These are phyloP conservation scores for Heptranchias perlo DNA, from an alignment of 2,113 vertebrate species.

Conservation along the genomic window DNA sequence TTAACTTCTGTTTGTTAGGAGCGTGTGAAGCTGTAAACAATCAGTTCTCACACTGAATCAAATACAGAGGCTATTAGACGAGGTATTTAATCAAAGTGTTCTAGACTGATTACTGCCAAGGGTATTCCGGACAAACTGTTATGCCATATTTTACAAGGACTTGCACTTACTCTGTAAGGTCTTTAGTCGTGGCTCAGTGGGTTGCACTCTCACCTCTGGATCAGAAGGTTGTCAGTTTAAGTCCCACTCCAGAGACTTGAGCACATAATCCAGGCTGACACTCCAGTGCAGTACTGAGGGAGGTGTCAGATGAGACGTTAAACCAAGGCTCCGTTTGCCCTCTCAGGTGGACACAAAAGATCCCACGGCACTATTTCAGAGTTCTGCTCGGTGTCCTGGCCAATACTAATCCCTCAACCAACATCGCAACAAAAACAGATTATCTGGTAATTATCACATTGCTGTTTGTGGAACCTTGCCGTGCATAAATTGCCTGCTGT, in stretches of 20 bases:
- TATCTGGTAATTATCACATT: too few relatives aligned
- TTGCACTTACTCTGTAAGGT: background rate
- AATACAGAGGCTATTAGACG: background rate
- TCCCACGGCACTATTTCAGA: too few relatives aligned
- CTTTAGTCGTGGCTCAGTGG: background rate
- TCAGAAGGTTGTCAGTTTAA: background rate
- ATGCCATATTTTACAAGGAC: background rate
- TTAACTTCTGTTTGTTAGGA: slow-evolving; percentile 12
- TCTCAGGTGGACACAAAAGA: too few relatives aligned
- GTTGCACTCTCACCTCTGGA: background rate
- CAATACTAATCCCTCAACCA: too few relatives aligned
- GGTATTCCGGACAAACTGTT: background rate
- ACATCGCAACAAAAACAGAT: too few relatives aligned
- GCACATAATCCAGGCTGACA: background rate
- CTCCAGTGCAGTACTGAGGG: too few relatives aligned
- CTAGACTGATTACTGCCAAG: background rate
- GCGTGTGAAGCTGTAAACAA: background rate
- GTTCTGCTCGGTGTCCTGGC: too few relatives aligned
- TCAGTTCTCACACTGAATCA: background rate
- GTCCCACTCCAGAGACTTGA: background rate
- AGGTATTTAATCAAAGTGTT: background rate
- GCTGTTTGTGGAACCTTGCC: too few relatives aligned
- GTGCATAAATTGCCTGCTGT: too few relatives aligned
- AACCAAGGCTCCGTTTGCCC: too few relatives aligned
- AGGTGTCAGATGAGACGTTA: too few relatives aligned